A percentile compares a stretch with the other conserved stretches of the same genome.
Evolutionary conservation across 2,113 vertebrate species (phyloP).

Genomic region (Pycnonotus jocosus): DNA sequence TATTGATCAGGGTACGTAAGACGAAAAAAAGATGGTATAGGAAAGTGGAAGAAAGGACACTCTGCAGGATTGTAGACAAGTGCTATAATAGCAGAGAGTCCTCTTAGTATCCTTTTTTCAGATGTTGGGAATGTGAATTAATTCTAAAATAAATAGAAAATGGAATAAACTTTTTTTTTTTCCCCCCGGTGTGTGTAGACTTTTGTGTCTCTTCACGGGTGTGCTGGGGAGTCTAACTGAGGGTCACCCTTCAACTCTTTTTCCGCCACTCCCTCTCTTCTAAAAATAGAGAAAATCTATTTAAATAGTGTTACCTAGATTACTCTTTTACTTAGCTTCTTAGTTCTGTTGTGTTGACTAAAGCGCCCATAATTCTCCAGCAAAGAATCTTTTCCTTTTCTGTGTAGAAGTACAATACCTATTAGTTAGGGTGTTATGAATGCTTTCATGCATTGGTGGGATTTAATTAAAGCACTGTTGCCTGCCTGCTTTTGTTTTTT

Average conservation of each 20-base stretch:
- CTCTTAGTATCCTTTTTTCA: background rate
- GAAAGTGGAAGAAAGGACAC: background rate
- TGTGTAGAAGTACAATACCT: background rate
- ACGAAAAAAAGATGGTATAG: background rate
- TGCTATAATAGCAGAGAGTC: background rate
- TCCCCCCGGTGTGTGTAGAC: background rate
- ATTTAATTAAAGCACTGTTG: background rate
- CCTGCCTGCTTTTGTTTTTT: background rate
- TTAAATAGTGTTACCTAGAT: background rate
- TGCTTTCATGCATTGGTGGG: background rate
- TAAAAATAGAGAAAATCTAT: background rate
- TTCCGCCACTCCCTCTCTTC: fast-evolving
- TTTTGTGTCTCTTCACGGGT: background rate
- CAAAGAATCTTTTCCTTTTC: background rate
- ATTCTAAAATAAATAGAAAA: background rate
- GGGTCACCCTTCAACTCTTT: background rate
- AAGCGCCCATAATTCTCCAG: background rate
- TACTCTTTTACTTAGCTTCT: background rate
- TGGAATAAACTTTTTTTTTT: background rate
- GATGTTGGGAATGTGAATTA: background rate
- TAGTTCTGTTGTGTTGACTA: background rate
- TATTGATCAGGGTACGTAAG: background rate
- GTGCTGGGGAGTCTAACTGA: background rate
- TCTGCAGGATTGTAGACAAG: background rate
- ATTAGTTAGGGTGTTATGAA: background rate